Evolutionary conservation across 1,140 invertebrate species (phyloP).

Genomic region (Stegodyphus dumicola): DNA sequence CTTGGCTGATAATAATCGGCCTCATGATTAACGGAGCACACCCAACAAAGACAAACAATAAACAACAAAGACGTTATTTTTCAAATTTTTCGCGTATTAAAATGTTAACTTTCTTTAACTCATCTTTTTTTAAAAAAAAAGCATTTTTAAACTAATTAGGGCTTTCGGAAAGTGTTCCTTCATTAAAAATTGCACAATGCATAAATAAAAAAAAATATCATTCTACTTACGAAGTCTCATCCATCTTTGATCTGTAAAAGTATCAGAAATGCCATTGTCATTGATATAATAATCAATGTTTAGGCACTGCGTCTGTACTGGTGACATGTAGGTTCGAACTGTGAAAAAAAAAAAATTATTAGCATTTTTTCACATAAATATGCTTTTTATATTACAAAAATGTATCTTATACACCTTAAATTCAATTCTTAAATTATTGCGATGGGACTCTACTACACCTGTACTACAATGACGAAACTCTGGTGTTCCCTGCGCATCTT

Average conservation of each 20-base stretch:
- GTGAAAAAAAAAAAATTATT: constrained; percentile 19
- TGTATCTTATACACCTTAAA: too few species aligned
- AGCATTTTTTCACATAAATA: not conserved
- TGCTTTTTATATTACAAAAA: too few species aligned
- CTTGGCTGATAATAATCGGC: too few species aligned
- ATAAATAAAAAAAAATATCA: not conserved
- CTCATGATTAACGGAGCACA: too few species aligned
- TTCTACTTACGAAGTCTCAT: constrained; percentile 79
- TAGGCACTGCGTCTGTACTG: constrained; percentile 91
- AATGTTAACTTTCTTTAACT: not conserved
- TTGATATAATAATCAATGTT: constrained; percentile 93
- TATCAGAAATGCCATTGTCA: constrained; percentile 79
- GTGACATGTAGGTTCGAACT: constrained; percentile 82
- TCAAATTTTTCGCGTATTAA: not conserved
- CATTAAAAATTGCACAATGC: too few species aligned
- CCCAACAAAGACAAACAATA: too few species aligned
- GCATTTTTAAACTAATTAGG: not conserved
- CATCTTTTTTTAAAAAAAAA: not conserved
- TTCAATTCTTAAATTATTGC: too few species aligned
- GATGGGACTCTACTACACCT: too few species aligned
- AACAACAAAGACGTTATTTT: not conserved
- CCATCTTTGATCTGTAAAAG: constrained; percentile 84
- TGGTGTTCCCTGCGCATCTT: too few species aligned
- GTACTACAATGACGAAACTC: too few species aligned
- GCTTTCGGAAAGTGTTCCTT: not conserved